Evolutionary conservation across 1,140 invertebrate species (phyloP).

Genomic region (Pachypsylla venusta): DNA sequence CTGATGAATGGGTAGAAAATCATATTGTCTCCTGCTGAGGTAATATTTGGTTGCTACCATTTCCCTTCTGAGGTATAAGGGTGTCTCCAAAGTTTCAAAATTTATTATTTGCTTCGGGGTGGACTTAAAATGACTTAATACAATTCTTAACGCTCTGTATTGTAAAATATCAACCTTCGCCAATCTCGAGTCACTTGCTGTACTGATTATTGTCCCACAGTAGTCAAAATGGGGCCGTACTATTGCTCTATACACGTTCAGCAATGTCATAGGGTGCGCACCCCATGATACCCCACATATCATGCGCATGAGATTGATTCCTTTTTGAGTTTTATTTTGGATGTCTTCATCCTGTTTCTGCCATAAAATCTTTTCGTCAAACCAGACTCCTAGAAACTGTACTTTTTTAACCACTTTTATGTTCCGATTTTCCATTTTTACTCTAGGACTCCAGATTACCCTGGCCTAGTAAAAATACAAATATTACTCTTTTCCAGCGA

Average conservation of each 20-base stretch:
- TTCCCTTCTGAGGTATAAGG: not conserved
- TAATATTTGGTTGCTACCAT: not conserved
- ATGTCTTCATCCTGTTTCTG: not conserved
- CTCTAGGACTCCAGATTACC: not conserved
- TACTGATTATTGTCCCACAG: not conserved
- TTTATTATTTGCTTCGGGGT: not conserved
- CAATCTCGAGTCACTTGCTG: not conserved
- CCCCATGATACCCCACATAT: not conserved
- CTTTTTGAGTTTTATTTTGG: not conserved
- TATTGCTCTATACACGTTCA: not conserved
- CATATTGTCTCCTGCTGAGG: not conserved
- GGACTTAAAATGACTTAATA: not conserved
- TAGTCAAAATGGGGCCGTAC: not conserved
- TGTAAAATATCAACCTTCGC: not conserved
- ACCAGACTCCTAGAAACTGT: not conserved
- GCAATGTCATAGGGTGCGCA: not conserved
- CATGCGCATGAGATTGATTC: not conserved
- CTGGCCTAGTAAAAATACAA: not conserved
- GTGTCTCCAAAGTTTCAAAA: not conserved
- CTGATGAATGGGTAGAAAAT: not conserved
- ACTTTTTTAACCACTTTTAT: not conserved
- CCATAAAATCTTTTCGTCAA: not conserved
- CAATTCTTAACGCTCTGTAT: not conserved
- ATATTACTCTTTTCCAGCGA: not conserved
- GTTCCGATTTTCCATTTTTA: not conserved